Evolutionary conservation across 2,888 invertebrate species (phyloP), one percentile per base, ranked within the genome.

Genomic region (Drosophila nr. perissopoda): DNA sequence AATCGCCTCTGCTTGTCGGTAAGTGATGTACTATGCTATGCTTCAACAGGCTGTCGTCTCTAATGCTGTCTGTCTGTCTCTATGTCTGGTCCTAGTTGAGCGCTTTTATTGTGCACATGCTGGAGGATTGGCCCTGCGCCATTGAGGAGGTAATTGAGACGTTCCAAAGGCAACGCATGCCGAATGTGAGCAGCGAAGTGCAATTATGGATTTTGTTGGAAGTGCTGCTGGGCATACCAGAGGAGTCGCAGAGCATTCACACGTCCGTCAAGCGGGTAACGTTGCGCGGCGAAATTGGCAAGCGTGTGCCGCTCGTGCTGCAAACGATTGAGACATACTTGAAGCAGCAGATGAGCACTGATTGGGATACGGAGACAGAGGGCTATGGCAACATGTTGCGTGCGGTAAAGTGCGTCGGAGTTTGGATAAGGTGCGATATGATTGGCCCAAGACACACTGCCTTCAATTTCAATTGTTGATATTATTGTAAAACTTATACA

Each of bases 1-100:
- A 97, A 97, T 91, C 95, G 97, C 88, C 94, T 98, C 69, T 98
- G 98, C 92, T 96, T 98, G 85, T 96, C 97, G 92, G 98, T 98
- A 94, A 79, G 87, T 81, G 18, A 25, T 25, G 16, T 8, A 46
- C 38, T 27, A 29, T 38, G 27, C 7, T 29, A 16, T 18, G 16
- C 1, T 27, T 25, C 33, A 18, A 31, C 13, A 21, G 33, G 27
- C 7, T 53, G 27, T 58, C 10, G 3, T 42, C 4, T 25, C 13
- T 53, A 40, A 57, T 33, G 29, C 42, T 34, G 31, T 27, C 70
- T 31, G 4, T 27, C 1, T 25, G 7, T 1, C 1, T 27, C 1
- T 13, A 5, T 2, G 11, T 31, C 16, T n/a, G 16, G 1, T 40
- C 27, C 3, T 93, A 98, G 98, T 93, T 98, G 80, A 96, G 98